Evolutionary conservation across 1,140 invertebrate species (phyloP), one percentile per base, ranked within the genome.

Genomic region (Wiebesia pumilae): DNA sequence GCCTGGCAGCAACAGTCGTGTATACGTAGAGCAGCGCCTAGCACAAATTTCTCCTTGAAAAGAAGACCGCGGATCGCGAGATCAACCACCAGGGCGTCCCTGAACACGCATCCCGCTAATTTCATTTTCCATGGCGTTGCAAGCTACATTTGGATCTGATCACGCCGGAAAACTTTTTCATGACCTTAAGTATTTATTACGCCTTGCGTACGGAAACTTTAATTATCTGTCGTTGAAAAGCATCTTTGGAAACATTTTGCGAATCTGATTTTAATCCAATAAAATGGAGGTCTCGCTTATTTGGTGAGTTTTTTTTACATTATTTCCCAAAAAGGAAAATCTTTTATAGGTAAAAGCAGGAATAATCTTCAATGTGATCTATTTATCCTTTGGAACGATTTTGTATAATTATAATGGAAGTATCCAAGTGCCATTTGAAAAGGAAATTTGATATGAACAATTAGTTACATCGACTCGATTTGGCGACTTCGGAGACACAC

Each of bases 21-120:
- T 40, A 47, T 62, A 69, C 65, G 85, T 88, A 81, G 87, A 51
- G 51, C 73, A 83, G 6, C 40, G 83, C 40, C 58, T 19, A 0
- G 6, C 35, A 86, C 75, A 69, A 84, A 86, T 85, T 81, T 43
- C 47, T 85, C 54, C n/a, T 85, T 83, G 67, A 30, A 79, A 85
- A 14, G 27, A 43, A 14, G 43, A 87, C 83, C 85, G 81, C 85
- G 27, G 12, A 33, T 0, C 58, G 58, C 24, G 58, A 81, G 24
- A 69, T 84, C 51, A 38, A n/a, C 35, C 21, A 80, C 84, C 81
- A 47, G 33, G 14, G 14, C 3, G 33, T 30, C n/a, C n/a, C n/a
- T n/a, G n/a, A 54, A 54, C 51, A 16, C 51, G 2, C 51, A 51
- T 54, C 27, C 84, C 73, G 71, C 54, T 43, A 87, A 87, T 80